Evolutionary conservation across 2,888 invertebrate species (phyloP).

Genomic region (Ophion obscuratus): DNA sequence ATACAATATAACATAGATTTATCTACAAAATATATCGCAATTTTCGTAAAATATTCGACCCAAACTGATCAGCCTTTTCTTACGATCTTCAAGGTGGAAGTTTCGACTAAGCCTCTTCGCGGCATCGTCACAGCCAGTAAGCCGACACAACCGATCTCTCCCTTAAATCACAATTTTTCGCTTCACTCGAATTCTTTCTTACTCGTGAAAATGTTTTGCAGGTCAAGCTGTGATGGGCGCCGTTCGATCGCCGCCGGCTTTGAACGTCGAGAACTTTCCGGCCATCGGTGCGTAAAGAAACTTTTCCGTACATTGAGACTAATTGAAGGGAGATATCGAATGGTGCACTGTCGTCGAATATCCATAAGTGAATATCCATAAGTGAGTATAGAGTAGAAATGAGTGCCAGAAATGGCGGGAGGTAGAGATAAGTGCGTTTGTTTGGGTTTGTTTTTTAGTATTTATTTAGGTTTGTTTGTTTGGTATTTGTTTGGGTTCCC

Average conservation of each 20-base stretch:
- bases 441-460: no score
- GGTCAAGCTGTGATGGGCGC: slow-evolving; percentile 60
- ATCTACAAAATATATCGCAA: no score
- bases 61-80: not conserved
- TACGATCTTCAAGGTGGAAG: slow-evolving; percentile 18
- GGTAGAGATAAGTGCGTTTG: no score
- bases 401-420: no score
- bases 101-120: slow-evolving; percentile 59
- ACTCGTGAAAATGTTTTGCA: slow-evolving; percentile 29
- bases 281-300: slow-evolving; percentile 67
- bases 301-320: not conserved
- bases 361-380: no score
- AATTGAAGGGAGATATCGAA: not conserved
- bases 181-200: slow-evolving; percentile 31
- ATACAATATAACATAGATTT: no score
- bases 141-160: not conserved
- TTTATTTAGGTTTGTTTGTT: no score
- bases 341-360: not conserved
- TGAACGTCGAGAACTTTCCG: slow-evolving; percentile 68
- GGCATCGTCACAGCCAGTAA: slow-evolving; percentile 69
- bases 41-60: not conserved
- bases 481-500: no score
- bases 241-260: slow-evolving; percentile 38
- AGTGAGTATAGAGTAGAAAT: no score
- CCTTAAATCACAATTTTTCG: slow-evolving; percentile 1